A percentile compares a stretch with the other conserved stretches of the same genome.
Conservation (phyloP, 2,113 vertebrate species). For the Poeciliopsis prolifica region DNA sequence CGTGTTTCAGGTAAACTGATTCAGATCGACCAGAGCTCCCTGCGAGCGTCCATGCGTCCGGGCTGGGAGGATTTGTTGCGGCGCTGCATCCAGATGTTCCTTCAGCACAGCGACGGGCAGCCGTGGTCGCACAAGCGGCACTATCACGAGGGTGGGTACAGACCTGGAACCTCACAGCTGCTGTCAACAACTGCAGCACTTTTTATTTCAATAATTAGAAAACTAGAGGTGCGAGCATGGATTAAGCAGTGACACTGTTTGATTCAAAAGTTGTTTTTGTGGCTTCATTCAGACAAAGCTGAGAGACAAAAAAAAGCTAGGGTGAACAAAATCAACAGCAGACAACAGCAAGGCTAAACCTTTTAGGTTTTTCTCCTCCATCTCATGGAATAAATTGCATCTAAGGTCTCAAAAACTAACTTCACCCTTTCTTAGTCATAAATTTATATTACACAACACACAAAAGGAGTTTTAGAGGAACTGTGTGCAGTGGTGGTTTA, state of each 20-base stretch:
- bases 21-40: slow-evolving; percentile 93
- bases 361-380: too few species aligned
- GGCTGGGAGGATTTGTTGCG: slow-evolving; percentile 95
- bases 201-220: background rate
- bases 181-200: background rate
- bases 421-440: too few species aligned
- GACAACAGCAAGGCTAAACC: too few species aligned
- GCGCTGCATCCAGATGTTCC: slow-evolving; percentile 95
- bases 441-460: too few species aligned
- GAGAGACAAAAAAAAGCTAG: too few species aligned
- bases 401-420: too few species aligned
- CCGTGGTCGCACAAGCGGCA: slow-evolving; percentile 96
- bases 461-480: too few species aligned
- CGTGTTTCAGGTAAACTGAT: slow-evolving; percentile 89
- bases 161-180: background rate
- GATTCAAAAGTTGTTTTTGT: too few species aligned
- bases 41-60: slow-evolving; percentile 94
- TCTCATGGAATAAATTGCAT: too few species aligned
- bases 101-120: slow-evolving; percentile 95
- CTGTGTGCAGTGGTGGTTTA: too few species aligned
- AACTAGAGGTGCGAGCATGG: slow-evolving; percentile 9
- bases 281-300: too few species aligned
- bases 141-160: slow-evolving; percentile 91
- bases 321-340: too few species aligned
- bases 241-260: background rate